These are phyloP conservation scores for Gymnarchus niloticus DNA, from an alignment of 2,113 vertebrate species.

Conservation along the genomic window DNA sequence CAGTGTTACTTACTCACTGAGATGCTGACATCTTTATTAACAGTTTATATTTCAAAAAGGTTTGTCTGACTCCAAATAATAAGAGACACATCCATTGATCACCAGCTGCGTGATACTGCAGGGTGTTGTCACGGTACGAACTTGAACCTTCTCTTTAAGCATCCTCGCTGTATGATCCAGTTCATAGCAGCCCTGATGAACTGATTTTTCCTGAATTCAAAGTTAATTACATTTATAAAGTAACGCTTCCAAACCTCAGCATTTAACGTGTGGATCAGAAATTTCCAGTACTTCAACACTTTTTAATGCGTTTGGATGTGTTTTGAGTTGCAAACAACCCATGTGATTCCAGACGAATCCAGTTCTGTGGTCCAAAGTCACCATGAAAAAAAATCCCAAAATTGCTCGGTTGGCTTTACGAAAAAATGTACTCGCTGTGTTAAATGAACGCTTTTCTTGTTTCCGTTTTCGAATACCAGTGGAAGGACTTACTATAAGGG, in stretches of 20 bases:
- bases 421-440: neutral
- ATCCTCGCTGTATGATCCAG: neutral
- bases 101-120: neutral
- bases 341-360: neutral
- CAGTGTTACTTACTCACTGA: no score
- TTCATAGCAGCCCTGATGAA: neutral
- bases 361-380: neutral
- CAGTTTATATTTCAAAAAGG: no score
- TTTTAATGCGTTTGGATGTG: no score
- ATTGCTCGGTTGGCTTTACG: neutral
- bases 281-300: neutral
- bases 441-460: constrained; percentile 4
- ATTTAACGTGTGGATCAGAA: neutral
- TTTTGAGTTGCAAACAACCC: neutral
- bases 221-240: no score
- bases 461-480: neutral
- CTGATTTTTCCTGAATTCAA: neutral
- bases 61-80: no score
- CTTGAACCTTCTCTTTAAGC: neutral
- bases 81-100: no score
- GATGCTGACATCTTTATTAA: no score
- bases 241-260: no score
- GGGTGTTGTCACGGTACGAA: neutral
- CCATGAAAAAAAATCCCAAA: neutral
- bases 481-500: neutral